A percentile compares a stretch with the other conserved stretches of the same genome.
These are phyloP conservation scores for Hesperophylax magnus DNA, from an alignment of 1,140 invertebrate genomes.

Conservation along the genomic window DNA sequence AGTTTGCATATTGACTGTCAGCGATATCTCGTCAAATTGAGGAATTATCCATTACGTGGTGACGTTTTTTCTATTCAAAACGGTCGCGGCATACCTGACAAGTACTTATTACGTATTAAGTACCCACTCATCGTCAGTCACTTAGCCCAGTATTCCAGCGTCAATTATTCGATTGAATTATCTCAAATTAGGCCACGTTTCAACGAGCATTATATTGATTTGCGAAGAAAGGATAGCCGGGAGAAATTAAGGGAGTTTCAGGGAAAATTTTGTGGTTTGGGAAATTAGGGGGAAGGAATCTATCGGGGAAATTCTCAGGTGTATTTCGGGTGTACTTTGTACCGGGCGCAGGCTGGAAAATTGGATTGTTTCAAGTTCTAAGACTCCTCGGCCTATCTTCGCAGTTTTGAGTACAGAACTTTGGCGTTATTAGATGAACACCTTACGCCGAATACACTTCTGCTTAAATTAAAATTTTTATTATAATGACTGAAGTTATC, in stretches of 20 bases:
- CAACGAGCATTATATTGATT: conserved; percentile 35
- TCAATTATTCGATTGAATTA: conserved; percentile 30
- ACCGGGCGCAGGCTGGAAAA: conserved; percentile 28
- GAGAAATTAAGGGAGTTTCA: too few species aligned
- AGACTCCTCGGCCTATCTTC: neutral
- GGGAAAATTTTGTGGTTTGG: neutral
- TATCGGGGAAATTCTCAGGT: conserved; percentile 54
- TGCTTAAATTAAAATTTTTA: too few species aligned
- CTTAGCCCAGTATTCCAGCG: neutral
- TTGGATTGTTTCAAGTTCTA: conserved; percentile 29
- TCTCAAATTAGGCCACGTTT: conserved; percentile 19
- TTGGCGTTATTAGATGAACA: too few species aligned
- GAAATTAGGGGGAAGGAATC: conserved; percentile 13
- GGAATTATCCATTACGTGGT: too few species aligned
- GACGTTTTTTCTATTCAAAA: too few species aligned
- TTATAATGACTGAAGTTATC: too few species aligned
- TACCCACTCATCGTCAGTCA: neutral
- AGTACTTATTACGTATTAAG: too few species aligned
- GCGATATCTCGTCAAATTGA: too few species aligned
- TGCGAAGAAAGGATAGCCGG: neutral
- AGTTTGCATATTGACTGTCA: too few species aligned
- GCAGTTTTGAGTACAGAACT: too few species aligned
- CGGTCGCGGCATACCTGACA: too few species aligned
- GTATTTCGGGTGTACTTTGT: conserved; percentile 43
- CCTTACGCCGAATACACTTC: too few species aligned